These are phyloP conservation scores for Asteroscopus sphinx DNA, from an alignment of 2,888 invertebrate species.

Conservation along the genomic window DNA sequence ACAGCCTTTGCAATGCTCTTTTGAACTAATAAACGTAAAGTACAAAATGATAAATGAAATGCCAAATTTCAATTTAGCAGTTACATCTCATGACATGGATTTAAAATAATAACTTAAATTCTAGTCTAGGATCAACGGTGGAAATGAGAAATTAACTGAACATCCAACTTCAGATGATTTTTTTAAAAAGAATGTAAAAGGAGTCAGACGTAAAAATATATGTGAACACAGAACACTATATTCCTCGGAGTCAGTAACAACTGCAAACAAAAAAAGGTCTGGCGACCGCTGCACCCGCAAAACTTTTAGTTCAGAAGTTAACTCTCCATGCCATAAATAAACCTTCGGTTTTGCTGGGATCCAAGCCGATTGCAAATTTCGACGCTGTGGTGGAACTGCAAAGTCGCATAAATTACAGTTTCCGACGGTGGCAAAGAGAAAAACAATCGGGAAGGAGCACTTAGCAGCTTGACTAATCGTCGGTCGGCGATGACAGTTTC, in stretches of 20 bases:
- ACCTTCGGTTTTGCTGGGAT: constrained; percentile 88
- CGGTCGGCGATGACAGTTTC: constrained; percentile 82
- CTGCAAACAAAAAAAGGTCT: constrained; percentile 79
- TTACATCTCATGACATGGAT: not conserved
- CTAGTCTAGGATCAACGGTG: not conserved
- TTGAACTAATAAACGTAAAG: constrained; percentile 3
- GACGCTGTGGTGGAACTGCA: constrained; percentile 81
- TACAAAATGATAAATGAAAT: not conserved
- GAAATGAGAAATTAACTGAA: constrained; percentile 41
- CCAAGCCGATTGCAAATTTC: constrained; percentile 87
- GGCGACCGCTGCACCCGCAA: constrained; percentile 78
- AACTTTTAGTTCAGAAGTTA: constrained; percentile 85
- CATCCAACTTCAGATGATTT: constrained; percentile 56
- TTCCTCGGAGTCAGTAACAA: constrained; percentile 71
- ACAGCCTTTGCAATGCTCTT: no score
- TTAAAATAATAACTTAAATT: constrained; percentile 2
- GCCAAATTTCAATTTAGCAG: not conserved
- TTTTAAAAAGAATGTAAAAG: no score
- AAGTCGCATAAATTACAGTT: constrained; percentile 89
- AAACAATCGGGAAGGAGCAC: constrained; percentile 88
- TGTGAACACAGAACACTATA: constrained; percentile 70
- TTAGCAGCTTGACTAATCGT: constrained; percentile 88
- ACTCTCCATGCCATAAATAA: constrained; percentile 87
- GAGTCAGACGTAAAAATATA: constrained; percentile 68
- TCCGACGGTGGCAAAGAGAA: constrained; percentile 83